Evolutionary conservation across 2,888 invertebrate species (phyloP), one percentile per base, ranked within the genome.

Genomic region (Ptilodon capucinus): DNA sequence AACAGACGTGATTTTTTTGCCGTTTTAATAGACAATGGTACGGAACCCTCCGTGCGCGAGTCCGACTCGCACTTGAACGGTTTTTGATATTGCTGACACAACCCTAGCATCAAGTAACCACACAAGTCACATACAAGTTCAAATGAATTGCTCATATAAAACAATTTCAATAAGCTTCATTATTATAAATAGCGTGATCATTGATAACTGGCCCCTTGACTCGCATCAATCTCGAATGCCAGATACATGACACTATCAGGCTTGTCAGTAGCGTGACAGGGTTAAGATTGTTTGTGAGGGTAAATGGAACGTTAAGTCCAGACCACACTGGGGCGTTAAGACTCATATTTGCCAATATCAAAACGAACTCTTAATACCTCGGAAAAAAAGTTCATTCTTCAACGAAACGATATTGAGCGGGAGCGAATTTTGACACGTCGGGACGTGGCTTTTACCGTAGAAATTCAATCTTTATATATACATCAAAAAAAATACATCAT

Each of bases 271-370:
- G 7, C 14, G 42, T 48, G 28, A 19, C 17, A 40, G 54, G 47
- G 59, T 61, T 47, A 53, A 47, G 19, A 36, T 44, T 53, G 35
- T 57, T 61, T 57, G 40, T 41, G 40, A 39, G 49, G 42, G 14
- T 34, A 41, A 18, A 16, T 2, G n/a, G 30, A 11, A 23, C n/a
- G 23, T 23, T 4, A 23, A 9, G 2, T 16, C 34, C 16, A 7
- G 34, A 34, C 1, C n/a, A 34, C 7, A 34, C 34, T 16, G 16
- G 34, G 34, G 4, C 34, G 7, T 16, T 2, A 16, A 8, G 6
- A 34, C 16, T 23, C 1, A 8, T 23, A 23, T 23, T 9, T 23
- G 6, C 6, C 8, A 8, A 8, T 8, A 23, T n/a, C n/a, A n/a
- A n/a, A n/a, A n/a, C n/a, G n/a, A n/a, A n/a, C n/a, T n/a, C n/a